Evolutionary conservation across 2,113 vertebrate species (phyloP).

Genomic region (Rhipidura dahli): DNA sequence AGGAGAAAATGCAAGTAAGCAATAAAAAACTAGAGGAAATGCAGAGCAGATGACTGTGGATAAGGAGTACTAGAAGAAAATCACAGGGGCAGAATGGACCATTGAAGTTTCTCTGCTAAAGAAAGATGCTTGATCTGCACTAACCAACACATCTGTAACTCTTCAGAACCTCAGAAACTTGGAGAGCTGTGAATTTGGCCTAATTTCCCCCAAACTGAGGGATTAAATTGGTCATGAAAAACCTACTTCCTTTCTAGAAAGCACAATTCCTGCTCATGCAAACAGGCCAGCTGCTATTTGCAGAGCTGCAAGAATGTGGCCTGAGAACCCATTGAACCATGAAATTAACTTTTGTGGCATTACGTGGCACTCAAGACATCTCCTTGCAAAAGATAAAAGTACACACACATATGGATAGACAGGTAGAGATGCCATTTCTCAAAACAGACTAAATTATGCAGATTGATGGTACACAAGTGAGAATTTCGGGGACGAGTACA

Average conservation of each 20-base stretch:
- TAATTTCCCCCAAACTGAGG: not conserved
- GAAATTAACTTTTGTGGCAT: not conserved
- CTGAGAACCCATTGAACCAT: not conserved
- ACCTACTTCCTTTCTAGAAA: not conserved
- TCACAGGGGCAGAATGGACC: not conserved
- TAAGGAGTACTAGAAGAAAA: not conserved
- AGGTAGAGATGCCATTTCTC: not conserved
- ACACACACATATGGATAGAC: no score
- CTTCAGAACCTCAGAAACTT: not conserved
- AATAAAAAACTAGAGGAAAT: not conserved
- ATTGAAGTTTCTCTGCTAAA: not conserved
- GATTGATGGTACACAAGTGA: not conserved
- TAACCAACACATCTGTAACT: fast-evolving
- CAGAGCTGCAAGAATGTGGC: not conserved
- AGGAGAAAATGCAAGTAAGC: not conserved
- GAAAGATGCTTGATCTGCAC: not conserved
- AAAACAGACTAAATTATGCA: not conserved
- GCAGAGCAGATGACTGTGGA: not conserved
- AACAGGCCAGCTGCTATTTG: not conserved
- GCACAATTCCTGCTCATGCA: not conserved
- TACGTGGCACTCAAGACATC: not conserved
- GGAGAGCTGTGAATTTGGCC: not conserved
- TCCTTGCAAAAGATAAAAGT: not conserved
- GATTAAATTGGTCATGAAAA: not conserved
- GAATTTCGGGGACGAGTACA: not conserved